Conservation (phyloP, 2,113 vertebrate species). For the Terrapene triunguis region DNA sequence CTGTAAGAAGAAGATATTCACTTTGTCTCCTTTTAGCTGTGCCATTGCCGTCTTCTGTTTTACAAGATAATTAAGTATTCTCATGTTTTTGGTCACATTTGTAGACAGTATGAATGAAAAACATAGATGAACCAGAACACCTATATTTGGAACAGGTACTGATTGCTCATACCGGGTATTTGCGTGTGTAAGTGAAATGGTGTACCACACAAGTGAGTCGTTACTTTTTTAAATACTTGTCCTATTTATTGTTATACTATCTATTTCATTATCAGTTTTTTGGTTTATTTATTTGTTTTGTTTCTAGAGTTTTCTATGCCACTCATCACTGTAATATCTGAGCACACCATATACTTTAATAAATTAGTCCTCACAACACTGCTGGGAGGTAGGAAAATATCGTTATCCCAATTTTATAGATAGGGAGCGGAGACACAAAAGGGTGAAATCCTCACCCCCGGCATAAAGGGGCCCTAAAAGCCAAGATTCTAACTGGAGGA, state of each 20-base stretch:
- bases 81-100: slow-evolving; percentile 17
- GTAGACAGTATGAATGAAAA: slow-evolving; percentile 20
- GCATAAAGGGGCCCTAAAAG: neutral
- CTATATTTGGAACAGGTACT: neutral
- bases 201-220: neutral
- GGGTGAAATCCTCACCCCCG: neutral
- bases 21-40: neutral
- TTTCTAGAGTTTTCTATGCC: neutral
- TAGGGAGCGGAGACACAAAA: neutral
- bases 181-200: neutral
- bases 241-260: neutral
- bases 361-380: neutral
- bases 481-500: neutral
- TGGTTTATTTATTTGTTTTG: neutral
- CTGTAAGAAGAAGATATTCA: neutral
- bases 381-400: neutral
- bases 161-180: neutral
- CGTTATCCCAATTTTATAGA: neutral
- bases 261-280: neutral
- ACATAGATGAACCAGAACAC: neutral
- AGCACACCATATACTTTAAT: neutral
- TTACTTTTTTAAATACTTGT: neutral
- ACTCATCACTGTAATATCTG: neutral
- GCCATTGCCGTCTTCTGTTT: neutral
- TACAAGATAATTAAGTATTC: neutral